Evolutionary conservation across 2,797 vertebrate species (phyloP), one percentile per base, ranked within the genome.

Genomic region (Coilia nasus): DNA sequence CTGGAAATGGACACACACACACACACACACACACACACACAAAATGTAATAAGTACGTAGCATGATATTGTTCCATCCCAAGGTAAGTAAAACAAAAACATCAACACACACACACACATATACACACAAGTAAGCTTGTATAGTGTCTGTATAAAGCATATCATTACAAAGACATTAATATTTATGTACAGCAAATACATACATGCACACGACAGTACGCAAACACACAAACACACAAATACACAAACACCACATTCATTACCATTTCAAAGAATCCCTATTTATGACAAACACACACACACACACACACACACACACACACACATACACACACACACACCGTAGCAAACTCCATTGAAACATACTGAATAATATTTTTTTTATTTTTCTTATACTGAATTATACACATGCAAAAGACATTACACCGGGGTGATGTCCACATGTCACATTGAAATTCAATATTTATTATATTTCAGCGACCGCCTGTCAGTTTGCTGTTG

Each of bases 1-100:
- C 98, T 99, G 91, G 71, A 46, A 50, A 83, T n/a, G 85, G 31
- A 44, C 81, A 23, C 84, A 71, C 80, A 54, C 85, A 46, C 71
- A 50, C 71, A 14, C 21, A 21, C 62, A 21, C 67, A 84, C 85
- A 15, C 78, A 67, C 57, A n/a, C 3, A 75, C n/a, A 54, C 84
- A 60, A 54, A 54, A 15, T 10, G 1, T 59, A 4, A 21, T 59
- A 21, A 19, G 19, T 19, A 28, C 28, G 25, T 28, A 25, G 62
- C 62, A 67, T 3, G 5, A 28, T 15, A 28, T 12, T 67, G 25
- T 25, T 62, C 9, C 3, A 11, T 67, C 62, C 9, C 10, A 1
- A 28, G 9, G 14, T 14, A 25, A 67, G 1, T 14, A 11, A 64
- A 64, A 23, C n/a, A 9, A 23, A 64, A 14, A 84, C 44, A 78